Evolutionary conservation across 2,888 invertebrate species (phyloP).

Genomic region (Ctenicera cuprea): DNA sequence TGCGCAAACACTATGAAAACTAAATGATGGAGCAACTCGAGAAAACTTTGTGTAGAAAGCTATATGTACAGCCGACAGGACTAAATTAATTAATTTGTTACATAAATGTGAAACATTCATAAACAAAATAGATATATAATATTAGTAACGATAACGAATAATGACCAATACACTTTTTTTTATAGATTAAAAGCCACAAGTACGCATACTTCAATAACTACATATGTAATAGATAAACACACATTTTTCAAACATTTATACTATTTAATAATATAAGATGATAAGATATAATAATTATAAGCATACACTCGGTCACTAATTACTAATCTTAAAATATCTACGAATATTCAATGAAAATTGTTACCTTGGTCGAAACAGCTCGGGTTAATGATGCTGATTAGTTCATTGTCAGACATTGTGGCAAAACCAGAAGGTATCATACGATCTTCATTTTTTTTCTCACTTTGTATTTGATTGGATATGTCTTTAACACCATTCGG

Average conservation of each 20-base stretch:
- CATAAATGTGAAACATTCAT: slow-evolving; percentile 27
- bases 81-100: slow-evolving; percentile 8
- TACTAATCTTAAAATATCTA: background rate
- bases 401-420: slow-evolving; percentile 90
- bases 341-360: slow-evolving; percentile 57
- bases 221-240: no score
- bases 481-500: slow-evolving; percentile 73
- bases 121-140: slow-evolving; percentile 22
- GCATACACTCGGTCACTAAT: slow-evolving; percentile 4
- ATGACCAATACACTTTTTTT: slow-evolving; percentile 3
- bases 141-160: background rate
- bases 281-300: background rate
- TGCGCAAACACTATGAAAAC: slow-evolving; percentile 22
- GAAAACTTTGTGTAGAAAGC: slow-evolving; percentile 13
- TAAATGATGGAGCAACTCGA: slow-evolving; percentile 13
- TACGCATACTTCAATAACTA: no score
- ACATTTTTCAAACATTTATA: slow-evolving; percentile 20
- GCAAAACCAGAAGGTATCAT: slow-evolving; percentile 85
- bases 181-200: slow-evolving; percentile 9
- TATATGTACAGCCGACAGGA: slow-evolving; percentile 37
- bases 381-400: slow-evolving; percentile 92
- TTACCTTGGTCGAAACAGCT: slow-evolving; percentile 91
- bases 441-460: slow-evolving; percentile 71
- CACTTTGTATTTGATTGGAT: slow-evolving; percentile 73
- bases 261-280: background rate